Percentiles rank a stretch among this genome's conserved stretches.
Conservation (phyloP, 2,888 invertebrate species). For the Ptychoptera albimana region DNA sequence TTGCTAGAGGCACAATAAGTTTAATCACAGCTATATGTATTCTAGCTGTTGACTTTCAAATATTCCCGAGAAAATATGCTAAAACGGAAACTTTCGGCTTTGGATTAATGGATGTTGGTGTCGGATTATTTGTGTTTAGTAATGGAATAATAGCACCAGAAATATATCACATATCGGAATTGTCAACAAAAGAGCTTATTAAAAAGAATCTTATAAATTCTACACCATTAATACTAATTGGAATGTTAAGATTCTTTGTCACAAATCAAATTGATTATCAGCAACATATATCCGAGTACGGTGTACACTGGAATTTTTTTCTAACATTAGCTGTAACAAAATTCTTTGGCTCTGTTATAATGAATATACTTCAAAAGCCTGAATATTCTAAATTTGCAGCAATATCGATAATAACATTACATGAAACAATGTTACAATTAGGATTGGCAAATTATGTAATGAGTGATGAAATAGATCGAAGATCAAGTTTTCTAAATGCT, state of each 20-base stretch:
- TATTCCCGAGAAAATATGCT: conserved; percentile 70
- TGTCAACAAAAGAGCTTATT: conserved; percentile 12
- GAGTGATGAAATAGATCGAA: conserved; percentile 29
- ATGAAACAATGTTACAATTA: conserved; percentile 46
- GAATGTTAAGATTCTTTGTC: conserved; percentile 43
- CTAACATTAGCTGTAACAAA: conserved; percentile 78
- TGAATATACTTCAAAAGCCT: conserved; percentile 16
- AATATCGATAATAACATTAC: conserved; percentile 37
- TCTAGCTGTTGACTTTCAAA: conserved; percentile 81
- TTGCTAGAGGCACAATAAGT: conserved; percentile 52
- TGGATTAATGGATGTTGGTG: conserved; percentile 91
- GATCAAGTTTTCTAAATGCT: conserved; percentile 51
- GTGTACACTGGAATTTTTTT: conserved; percentile 97
- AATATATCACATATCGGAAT: neutral
- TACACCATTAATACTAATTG: conserved; percentile 37
- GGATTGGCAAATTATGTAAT: conserved; percentile 60
- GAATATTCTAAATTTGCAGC: conserved; percentile 39
- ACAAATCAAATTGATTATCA: conserved; percentile 59
- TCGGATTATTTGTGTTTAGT: conserved; percentile 69
- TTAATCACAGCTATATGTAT: conserved; percentile 67
- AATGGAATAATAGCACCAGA: conserved; percentile 57
- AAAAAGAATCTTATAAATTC: conserved; percentile 19
- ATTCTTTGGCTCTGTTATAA: conserved; percentile 42
- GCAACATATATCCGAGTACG: conserved; percentile 84
- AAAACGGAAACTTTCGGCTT: conserved; percentile 79